Percentiles rank a stretch among this genome's conserved stretches.
Evolutionary conservation across 2,797 vertebrate species (phyloP).

Genomic region (Chelonia mydas): DNA sequence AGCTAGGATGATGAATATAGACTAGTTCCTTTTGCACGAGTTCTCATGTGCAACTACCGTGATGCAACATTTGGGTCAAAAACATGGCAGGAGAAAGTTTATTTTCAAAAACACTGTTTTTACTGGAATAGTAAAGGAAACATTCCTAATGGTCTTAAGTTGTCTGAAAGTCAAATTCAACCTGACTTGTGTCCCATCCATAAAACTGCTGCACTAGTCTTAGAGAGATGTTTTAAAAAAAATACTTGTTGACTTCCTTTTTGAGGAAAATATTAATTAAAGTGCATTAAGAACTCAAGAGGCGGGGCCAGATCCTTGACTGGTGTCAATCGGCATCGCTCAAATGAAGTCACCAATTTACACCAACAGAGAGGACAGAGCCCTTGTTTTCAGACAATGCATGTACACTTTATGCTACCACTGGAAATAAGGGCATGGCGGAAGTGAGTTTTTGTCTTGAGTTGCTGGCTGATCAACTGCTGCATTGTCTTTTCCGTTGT

Average conservation of each 20-base stretch:
- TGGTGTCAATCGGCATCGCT: neutral
- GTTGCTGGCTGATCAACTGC: neutral
- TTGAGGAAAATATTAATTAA: neutral
- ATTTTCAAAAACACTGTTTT: constrained; percentile 53
- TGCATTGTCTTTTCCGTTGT: neutral
- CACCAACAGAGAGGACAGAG: constrained; percentile 10
- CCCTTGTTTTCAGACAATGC: constrained; percentile 1
- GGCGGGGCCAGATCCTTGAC: neutral
- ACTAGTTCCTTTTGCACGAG: constrained; percentile 44
- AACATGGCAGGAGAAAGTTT: constrained; percentile 29
- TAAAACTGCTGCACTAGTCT: neutral
- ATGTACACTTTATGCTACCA: neutral
- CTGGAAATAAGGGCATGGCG: neutral
- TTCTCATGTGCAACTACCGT: constrained; percentile 40
- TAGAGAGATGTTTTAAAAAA: neutral
- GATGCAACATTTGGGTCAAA: neutral
- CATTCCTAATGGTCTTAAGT: constrained; percentile 5
- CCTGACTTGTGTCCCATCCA: neutral
- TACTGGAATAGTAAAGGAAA: constrained; percentile 3
- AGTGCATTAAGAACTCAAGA: neutral
- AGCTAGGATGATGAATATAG: constrained; percentile 56
- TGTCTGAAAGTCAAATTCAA: neutral
- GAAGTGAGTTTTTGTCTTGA: constrained; percentile 4
- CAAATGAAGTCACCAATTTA: constrained; percentile 36
- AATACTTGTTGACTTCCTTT: constrained; percentile 54